phyloP scores from a whole-genome alignment of 2,113 vertebrate species.

The Oreochromis aureus region DNA sequence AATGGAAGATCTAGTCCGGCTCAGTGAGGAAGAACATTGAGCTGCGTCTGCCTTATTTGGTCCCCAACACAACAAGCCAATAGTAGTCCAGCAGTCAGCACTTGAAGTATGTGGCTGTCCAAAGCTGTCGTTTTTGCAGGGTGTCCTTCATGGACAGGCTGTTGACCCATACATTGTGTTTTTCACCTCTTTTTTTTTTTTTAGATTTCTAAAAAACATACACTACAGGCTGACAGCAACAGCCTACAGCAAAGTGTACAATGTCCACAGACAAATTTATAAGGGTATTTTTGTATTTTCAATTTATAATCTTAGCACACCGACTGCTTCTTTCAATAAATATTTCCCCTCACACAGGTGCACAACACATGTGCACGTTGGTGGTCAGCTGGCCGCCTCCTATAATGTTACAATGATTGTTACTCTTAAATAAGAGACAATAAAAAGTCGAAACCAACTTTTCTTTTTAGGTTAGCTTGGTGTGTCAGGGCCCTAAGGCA shows the following conservation, averaged over 20 bases:
- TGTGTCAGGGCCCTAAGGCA: conserved; percentile 28
- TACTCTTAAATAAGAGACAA: background rate
- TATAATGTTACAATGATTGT: background rate
- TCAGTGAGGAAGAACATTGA: background rate
- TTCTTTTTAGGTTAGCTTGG: background rate
- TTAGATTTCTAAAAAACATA: background rate
- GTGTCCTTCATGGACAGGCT: background rate
- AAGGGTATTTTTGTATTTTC: background rate
- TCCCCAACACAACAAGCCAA: background rate
- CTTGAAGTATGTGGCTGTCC: background rate
- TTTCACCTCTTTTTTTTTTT: background rate
- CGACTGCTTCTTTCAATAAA: background rate
- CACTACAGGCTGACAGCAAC: background rate
- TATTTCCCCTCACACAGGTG: background rate
- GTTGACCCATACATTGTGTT: background rate
- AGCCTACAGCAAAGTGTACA: background rate
- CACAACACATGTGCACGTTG: background rate
- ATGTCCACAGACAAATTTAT: background rate
- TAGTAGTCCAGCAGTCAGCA: background rate
- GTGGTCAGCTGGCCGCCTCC: background rate
- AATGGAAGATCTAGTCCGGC: background rate
- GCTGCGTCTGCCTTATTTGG: background rate
- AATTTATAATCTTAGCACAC: background rate
- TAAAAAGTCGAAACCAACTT: background rate
- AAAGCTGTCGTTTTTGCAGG: background rate